A percentile compares a stretch with the other conserved stretches of the same genome.
Evolutionary conservation across 2,113 vertebrate species (phyloP).

Genomic region (Oryzias celebensis): DNA sequence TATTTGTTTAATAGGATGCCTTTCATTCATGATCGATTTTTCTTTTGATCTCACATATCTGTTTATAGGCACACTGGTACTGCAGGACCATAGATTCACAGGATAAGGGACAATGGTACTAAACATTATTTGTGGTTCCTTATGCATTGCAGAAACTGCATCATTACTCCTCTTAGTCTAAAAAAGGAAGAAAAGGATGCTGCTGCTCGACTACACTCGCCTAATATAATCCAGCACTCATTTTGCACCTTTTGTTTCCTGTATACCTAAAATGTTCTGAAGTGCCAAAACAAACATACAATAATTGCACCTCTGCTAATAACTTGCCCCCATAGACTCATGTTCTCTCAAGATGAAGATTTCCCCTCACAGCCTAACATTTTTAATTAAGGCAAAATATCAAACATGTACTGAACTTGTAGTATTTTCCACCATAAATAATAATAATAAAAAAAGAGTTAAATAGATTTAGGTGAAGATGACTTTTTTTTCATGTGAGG

Average conservation of each 20-base stretch:
- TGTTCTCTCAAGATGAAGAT: slow-evolving; percentile 5
- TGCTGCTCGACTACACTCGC: slow-evolving; percentile 18
- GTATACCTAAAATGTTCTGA: slow-evolving; percentile 39
- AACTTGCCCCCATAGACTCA: slow-evolving; percentile 23
- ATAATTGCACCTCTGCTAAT: slow-evolving; percentile 44
- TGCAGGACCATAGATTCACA: background rate
- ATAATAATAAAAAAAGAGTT: no score
- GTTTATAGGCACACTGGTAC: background rate
- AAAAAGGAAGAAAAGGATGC: slow-evolving; percentile 3
- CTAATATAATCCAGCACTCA: slow-evolving; percentile 48
- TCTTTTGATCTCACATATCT: no score
- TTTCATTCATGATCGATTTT: no score
- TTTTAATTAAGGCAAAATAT: background rate
- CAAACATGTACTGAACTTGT: no score
- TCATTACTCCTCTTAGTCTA: slow-evolving; percentile 1
- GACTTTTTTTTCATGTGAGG: no score
- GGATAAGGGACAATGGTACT: background rate
- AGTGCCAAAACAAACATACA: slow-evolving; percentile 43
- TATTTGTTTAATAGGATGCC: no score
- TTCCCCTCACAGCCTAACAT: background rate
- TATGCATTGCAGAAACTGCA: background rate
- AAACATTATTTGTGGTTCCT: background rate
- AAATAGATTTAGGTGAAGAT: no score
- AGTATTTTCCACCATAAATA: no score
- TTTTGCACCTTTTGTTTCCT: slow-evolving; percentile 40